Conservation (phyloP, 2,888 invertebrate genomes). For the Chirona hameri region DNA sequence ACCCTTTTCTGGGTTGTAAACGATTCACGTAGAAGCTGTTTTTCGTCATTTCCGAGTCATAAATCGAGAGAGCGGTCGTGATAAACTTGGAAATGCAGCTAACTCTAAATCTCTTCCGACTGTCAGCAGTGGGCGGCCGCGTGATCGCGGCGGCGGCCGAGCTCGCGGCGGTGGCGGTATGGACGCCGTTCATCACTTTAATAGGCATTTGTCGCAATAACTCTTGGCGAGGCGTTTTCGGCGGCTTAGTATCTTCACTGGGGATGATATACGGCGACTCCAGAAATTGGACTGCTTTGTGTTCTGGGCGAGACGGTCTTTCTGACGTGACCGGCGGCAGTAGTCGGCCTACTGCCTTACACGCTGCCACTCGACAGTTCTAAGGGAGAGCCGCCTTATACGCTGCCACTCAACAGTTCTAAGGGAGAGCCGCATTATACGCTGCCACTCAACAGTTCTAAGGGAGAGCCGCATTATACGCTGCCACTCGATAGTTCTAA, state of each 20-base stretch:
- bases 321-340: background rate
- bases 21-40: background rate
- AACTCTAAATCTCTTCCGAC: background rate
- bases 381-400: too few species aligned
- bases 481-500: too few species aligned
- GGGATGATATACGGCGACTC: background rate
- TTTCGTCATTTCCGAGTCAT: background rate
- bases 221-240: background rate
- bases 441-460: too few species aligned
- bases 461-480: too few species aligned
- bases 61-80: background rate
- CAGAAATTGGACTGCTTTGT: constrained; percentile 23
- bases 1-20: background rate
- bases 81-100: background rate
- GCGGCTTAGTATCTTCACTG: constrained; percentile 3
- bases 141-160: background rate
- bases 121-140: background rate
- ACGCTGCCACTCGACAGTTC: too few species aligned
- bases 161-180: background rate
- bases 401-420: too few species aligned
- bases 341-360: background rate
- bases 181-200: constrained; percentile 8
- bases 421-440: too few species aligned
- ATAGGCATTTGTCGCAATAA: constrained; percentile 27
- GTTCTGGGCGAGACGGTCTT: background rate